Base-by-base conservation (phyloP, 2,888 invertebrate species). In the Drosophila tanythrix region DNA sequence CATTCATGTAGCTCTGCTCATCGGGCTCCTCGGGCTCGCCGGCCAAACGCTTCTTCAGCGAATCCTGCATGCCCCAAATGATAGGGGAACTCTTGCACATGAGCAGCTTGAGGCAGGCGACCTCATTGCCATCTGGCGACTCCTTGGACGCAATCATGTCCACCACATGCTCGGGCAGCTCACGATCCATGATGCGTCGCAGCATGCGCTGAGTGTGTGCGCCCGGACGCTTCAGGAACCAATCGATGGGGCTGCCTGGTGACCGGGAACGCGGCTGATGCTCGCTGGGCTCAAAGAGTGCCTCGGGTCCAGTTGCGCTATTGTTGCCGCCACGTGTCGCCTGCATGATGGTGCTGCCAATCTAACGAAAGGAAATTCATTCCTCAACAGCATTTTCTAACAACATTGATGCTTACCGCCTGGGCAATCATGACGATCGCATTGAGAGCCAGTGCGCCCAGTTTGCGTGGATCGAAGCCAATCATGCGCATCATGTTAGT, bases 391-490 rank as follows among this genome's bases (percentile, higher is more conserved):
- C 25, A 27, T 18, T 36, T 33, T 10, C 6, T 25, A 15, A 18
- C 6, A 35, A 15, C 5, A 5, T 33, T 21, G 18, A 10, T 40
- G 92, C 94, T 94, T 93, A 97, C 97, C 95, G 97, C 94, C 93
- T 97, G 97, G 1, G 97, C 97, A 21, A 97, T 94, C 92, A 97
- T 97, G 76, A 97, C 95, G 21, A 97, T 94, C 27, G 96, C 96
- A 91, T 97, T 97, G 21, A 97, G 94, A 18, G 97, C 96, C 48
- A 97, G 95, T 0, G 97, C 97, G 36, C 96, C 96, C 71, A 97
- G 94, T 93, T 96, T 96, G 65, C 95, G 95, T 0, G 96, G 94
- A 91, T 97, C 96, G 60, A 97, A 94, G 27, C 97, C 97, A 79
- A 97, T 94, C 64, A 97, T 93, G 55, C 95, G 94, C 74, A 97